Percentiles rank a stretch among this genome's conserved stretches.
Conservation (phyloP, 2,888 invertebrate species). For the Sarcophaga subvicina region DNA sequence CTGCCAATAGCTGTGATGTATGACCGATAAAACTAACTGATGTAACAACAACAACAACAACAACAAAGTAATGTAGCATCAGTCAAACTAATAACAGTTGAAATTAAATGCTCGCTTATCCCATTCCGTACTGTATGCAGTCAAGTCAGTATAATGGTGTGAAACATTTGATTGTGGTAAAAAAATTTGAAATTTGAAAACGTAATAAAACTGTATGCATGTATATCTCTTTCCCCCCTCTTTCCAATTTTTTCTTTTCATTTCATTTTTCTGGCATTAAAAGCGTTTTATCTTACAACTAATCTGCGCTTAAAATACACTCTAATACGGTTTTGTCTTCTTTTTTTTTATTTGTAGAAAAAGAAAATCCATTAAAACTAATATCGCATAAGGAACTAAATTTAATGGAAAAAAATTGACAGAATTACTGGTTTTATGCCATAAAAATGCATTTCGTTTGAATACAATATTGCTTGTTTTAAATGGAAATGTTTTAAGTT, state of each 20-base stretch:
- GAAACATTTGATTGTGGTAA: conserved; percentile 27
- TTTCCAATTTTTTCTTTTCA: too few species aligned
- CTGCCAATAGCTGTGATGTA: conserved; percentile 50
- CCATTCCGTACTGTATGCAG: not conserved
- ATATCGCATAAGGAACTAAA: conserved; percentile 51
- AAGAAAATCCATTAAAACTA: conserved; percentile 31
- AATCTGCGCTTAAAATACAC: conserved; percentile 26
- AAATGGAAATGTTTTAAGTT: not conserved
- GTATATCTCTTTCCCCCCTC: not conserved
- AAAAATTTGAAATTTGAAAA: not conserved
- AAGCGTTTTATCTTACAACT: conserved; percentile 50
- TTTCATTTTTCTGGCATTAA: conserved; percentile 25
- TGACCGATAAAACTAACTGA: conserved; percentile 26
- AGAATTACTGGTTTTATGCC: not conserved
- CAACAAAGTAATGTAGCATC: not conserved
- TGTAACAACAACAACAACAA: not conserved
- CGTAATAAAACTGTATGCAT: not conserved
- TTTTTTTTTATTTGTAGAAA: not conserved
- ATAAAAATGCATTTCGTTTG: not conserved
- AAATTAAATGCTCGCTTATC: conserved; percentile 4
- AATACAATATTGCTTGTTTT: not conserved
- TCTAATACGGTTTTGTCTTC: not conserved
- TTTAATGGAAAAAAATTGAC: not conserved
- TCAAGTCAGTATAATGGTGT: conserved; percentile 3
- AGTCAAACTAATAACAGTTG: conserved; percentile 21